Evolutionary conservation across 2,113 vertebrate genomes (phyloP).

Genomic region (Numenius arquata): DNA sequence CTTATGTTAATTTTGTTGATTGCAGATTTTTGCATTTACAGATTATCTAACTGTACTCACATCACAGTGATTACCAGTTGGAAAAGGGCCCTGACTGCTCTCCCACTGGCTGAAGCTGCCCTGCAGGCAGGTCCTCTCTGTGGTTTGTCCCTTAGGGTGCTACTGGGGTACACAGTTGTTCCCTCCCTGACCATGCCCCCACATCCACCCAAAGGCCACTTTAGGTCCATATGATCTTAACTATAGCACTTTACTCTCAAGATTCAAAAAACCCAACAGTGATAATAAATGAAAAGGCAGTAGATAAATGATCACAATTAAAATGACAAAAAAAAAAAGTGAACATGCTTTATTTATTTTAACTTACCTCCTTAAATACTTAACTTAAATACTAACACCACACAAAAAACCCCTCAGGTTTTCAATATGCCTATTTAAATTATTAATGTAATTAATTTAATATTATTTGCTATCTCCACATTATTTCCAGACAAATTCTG

Average conservation of each 20-base stretch:
- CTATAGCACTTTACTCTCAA: background rate
- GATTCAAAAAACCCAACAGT: background rate
- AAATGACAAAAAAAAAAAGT: background rate
- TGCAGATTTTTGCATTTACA: constrained; percentile 29
- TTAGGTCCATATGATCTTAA: background rate
- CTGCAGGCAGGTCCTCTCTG: background rate
- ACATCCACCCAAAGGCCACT: background rate
- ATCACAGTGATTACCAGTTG: constrained; percentile 22
- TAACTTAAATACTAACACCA: background rate
- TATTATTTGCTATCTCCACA: background rate
- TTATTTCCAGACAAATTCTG: background rate
- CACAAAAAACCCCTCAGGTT: background rate
- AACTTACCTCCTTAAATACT: background rate
- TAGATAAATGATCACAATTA: background rate
- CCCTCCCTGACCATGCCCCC: background rate
- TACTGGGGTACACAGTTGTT: background rate
- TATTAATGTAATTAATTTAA: background rate
- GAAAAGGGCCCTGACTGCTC: background rate
- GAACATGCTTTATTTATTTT: background rate
- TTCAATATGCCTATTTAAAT: background rate
- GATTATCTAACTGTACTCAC: constrained; percentile 3
- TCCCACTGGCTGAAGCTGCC: background rate
- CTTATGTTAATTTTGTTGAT: constrained; percentile 1
- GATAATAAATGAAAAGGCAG: background rate
- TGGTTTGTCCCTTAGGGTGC: background rate